Evolutionary conservation across 2,113 vertebrate genomes (phyloP).

Genomic region (Genyomyrus donnyi): DNA sequence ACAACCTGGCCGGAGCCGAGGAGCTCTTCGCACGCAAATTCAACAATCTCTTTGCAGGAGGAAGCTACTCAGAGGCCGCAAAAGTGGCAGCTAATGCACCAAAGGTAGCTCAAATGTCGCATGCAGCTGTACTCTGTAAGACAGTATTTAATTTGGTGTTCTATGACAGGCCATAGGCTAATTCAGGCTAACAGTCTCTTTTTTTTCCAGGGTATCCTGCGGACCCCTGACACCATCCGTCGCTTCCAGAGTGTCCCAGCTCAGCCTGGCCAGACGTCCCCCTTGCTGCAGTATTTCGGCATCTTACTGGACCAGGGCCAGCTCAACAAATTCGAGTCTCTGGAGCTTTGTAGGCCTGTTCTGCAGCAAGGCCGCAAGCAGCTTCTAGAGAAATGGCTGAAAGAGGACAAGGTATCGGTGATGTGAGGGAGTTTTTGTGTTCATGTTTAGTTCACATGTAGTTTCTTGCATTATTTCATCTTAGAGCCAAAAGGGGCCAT

Average conservation of each 20-base stretch:
- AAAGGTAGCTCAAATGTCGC: conserved; percentile 67
- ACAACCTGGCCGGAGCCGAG: conserved; percentile 94
- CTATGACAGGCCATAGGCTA: not conserved
- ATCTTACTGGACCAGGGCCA: conserved; percentile 90
- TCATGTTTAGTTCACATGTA: not conserved
- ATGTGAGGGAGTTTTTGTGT: not conserved
- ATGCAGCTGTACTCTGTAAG: not conserved
- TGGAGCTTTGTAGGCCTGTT: conserved; percentile 93
- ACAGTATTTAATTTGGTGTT: not conserved
- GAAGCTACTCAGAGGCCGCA: conserved; percentile 95
- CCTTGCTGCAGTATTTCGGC: conserved; percentile 86
- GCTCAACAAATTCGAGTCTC: conserved; percentile 91
- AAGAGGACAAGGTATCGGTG: conserved; percentile 87
- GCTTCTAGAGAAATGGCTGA: conserved; percentile 94
- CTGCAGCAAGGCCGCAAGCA: conserved; percentile 97
- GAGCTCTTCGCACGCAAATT: conserved; percentile 98
- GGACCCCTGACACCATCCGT: conserved; percentile 91
- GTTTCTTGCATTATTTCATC: not conserved
- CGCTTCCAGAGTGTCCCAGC: conserved; percentile 90
- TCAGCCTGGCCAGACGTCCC: conserved; percentile 90
- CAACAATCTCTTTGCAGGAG: conserved; percentile 91
- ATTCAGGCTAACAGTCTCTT: not conserved
- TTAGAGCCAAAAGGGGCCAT: not conserved
- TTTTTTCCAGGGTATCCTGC: conserved; percentile 74
- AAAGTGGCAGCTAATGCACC: conserved; percentile 98